These are phyloP conservation scores for Propithecus deckenii DNA, from an alignment of 2,797 vertebrate species.

Conservation along the genomic window DNA sequence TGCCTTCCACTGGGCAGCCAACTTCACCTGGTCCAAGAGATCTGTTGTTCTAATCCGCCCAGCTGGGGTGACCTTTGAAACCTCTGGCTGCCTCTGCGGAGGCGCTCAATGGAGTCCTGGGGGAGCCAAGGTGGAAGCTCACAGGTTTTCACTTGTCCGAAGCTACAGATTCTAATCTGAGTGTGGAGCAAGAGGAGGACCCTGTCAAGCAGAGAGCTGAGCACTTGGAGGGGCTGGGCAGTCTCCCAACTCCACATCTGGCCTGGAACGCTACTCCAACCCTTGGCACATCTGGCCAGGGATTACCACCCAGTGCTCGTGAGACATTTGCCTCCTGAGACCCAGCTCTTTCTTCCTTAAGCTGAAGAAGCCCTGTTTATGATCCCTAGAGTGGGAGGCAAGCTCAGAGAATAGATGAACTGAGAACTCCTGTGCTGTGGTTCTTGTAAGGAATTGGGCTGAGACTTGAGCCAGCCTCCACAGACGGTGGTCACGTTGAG, in stretches of 20 bases:
- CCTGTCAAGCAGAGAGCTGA: slow-evolving; percentile 36
- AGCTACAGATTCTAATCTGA: slow-evolving; percentile 14
- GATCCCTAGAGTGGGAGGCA: neutral
- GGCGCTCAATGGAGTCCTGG: slow-evolving; percentile 50
- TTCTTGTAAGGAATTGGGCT: neutral
- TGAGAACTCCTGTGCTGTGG: neutral
- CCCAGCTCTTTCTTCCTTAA: neutral
- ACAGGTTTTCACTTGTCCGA: slow-evolving; percentile 43
- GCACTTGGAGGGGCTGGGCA: neutral
- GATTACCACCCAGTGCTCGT: slow-evolving; percentile 5
- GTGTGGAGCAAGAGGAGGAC: neutral
- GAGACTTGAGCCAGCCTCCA: neutral
- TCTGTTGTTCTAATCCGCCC: slow-evolving; percentile 75
- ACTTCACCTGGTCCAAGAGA: slow-evolving; percentile 68
- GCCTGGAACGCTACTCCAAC: neutral
- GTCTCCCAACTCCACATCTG: slow-evolving; percentile 57
- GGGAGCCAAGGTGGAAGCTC: slow-evolving; percentile 55
- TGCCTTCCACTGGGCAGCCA: slow-evolving; percentile 58
- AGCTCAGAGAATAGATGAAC: neutral
- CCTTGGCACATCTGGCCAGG: slow-evolving; percentile 37
- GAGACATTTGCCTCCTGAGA: slow-evolving; percentile 18
- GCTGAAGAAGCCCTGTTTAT: neutral
- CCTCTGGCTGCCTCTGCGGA: slow-evolving; percentile 59
- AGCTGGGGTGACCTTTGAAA: slow-evolving; percentile 78
- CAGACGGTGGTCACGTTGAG: neutral